These are phyloP conservation scores for Marmota flaviventris DNA, from an alignment of 2,113 vertebrate species.

Conservation along the genomic window DNA sequence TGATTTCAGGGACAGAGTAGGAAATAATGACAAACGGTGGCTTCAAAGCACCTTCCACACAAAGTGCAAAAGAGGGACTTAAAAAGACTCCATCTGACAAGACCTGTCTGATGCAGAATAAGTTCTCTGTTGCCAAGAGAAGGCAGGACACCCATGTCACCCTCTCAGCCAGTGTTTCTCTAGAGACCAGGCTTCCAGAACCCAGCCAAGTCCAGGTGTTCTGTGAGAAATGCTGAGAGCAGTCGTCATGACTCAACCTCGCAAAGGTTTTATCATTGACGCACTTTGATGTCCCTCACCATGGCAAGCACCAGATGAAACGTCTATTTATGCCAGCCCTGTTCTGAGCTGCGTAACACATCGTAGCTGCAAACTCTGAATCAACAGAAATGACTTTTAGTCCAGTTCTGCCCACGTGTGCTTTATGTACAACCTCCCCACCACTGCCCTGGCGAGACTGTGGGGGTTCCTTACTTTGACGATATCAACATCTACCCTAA, in stretches of 20 bases:
- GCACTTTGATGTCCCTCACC: no score
- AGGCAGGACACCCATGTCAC: no score
- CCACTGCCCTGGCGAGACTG: no score
- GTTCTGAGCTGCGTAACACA: neutral
- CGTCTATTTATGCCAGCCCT: neutral
- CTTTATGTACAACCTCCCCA: no score
- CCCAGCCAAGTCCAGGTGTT: neutral
- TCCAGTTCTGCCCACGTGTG: no score
- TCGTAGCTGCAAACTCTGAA: rapidly evolving
- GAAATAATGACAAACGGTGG: no score
- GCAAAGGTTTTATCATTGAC: rapidly evolving
- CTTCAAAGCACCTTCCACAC: no score
- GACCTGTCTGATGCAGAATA: neutral
- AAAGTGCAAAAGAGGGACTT: neutral
- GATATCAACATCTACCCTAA: no score
- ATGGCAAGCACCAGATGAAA: neutral
- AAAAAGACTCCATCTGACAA: neutral
- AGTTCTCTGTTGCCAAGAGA: no score
- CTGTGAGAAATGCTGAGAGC: neutral
- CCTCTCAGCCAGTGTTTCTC: rapidly evolving
- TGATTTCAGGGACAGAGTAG: no score
- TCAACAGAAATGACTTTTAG: neutral
- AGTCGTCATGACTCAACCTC: rapidly evolving
- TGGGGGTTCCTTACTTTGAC: no score
- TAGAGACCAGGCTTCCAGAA: no score